Percentiles rank a stretch among this genome's conserved stretches.
Conservation (phyloP, 2,113 vertebrate species). For the Urocitellus parryii region DNA sequence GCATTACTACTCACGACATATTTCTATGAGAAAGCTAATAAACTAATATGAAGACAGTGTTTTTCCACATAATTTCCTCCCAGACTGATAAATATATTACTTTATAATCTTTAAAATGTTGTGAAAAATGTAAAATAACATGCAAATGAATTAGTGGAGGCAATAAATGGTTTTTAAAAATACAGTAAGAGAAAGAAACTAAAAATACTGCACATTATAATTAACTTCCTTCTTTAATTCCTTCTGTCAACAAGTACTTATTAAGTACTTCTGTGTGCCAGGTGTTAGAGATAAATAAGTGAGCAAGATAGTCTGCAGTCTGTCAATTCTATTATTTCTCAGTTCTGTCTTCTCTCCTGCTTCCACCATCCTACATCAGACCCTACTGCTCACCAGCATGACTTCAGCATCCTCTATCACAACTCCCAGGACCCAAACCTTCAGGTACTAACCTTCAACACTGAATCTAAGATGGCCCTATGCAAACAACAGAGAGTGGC, state of each 20-base stretch:
- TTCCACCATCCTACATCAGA: neutral
- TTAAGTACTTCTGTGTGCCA: neutral
- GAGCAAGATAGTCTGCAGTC: neutral
- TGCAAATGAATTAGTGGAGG: constrained; percentile 9
- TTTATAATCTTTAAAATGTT: constrained; percentile 31
- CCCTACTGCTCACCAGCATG: neutral
- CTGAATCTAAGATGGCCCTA: neutral
- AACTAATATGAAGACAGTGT: neutral
- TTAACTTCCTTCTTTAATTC: constrained; percentile 49
- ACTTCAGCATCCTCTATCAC: neutral
- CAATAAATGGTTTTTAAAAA: constrained; percentile 47
- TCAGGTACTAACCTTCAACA: neutral
- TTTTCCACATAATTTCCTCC: neutral
- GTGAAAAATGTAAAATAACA: constrained; percentile 18
- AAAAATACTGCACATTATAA: constrained; percentile 47
- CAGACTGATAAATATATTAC: neutral
- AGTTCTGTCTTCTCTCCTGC: neutral
- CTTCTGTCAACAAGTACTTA: constrained; percentile 15
- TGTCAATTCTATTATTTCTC: neutral
- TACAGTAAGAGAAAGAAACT: neutral
- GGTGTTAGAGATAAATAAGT: neutral
- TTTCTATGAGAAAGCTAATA: constrained; percentile 19
- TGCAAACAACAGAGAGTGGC: neutral
- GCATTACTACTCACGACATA: neutral
- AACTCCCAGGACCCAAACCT: neutral